phyloP scores from a whole-genome alignment of 30 jellyfish, hydroid and myxozoan species.

The Hydractinia symbiolongicarpus region DNA sequence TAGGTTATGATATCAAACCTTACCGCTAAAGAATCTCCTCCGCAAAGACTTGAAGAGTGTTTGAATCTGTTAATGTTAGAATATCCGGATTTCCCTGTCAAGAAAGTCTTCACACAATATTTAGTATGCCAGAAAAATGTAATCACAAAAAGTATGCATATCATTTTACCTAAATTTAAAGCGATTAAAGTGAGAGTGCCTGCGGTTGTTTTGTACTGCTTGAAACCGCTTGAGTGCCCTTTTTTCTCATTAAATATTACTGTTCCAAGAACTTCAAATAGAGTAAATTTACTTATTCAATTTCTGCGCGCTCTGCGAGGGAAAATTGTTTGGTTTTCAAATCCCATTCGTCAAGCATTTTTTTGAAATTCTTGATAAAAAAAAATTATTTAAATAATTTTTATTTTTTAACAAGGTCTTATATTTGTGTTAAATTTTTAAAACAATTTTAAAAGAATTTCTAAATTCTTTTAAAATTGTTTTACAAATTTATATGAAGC shows the following conservation, averaged over 20 bases:
- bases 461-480: too few relatives aligned
- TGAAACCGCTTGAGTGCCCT: neutral
- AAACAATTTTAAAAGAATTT: too few relatives aligned
- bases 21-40: neutral
- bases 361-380: too few relatives aligned
- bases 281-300: neutral
- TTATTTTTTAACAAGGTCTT: too few relatives aligned
- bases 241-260: neutral
- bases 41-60: slow-evolving; percentile 22
- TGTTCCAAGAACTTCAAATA: neutral
- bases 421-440: too few relatives aligned
- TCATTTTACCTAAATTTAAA: neutral
- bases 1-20: neutral
- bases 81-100: slow-evolving; percentile 40
- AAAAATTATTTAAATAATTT: too few relatives aligned
- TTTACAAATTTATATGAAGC: too few relatives aligned
- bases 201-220: neutral
- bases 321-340: too few relatives aligned
- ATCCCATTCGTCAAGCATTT: too few relatives aligned
- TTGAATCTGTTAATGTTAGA: neutral
- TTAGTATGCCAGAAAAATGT: slow-evolving; percentile 39
- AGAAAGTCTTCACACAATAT: slow-evolving; percentile 29
- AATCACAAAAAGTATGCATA: slow-evolving; percentile 34
- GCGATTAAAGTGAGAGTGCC: neutral
- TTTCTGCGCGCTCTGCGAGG: neutral